Conservation (phyloP, 2,113 vertebrate genomes). For the Mellivora capensis region DNA sequence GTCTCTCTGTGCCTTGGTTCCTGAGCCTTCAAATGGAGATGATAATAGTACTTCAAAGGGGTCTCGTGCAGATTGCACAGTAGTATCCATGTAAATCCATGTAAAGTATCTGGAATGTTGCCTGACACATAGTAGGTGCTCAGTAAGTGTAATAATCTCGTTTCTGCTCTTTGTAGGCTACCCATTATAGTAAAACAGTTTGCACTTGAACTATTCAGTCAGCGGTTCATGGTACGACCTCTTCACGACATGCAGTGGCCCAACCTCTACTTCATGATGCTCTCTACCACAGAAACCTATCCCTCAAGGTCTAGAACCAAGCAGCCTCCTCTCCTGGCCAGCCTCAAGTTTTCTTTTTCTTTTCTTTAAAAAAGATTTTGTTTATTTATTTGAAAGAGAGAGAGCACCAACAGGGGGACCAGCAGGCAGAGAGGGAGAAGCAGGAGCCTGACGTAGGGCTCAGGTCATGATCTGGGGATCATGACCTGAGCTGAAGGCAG, state of each 20-base stretch:
- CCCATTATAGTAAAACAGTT: not conserved
- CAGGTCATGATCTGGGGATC: not conserved
- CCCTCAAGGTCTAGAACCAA: not conserved
- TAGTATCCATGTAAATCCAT: not conserved
- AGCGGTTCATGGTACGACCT: not conserved
- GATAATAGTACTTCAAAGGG: not conserved
- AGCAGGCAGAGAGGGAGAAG: not conserved
- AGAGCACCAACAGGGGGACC: not conserved
- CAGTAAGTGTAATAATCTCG: not conserved
- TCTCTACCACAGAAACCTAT: not conserved
- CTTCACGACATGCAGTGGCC: not conserved
- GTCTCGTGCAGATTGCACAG: not conserved
- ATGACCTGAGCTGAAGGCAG: not conserved
- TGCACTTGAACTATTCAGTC: not conserved
- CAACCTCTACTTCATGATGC: not conserved
- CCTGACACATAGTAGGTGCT: not conserved
- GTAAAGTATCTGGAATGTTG: not conserved
- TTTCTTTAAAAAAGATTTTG: not conserved
- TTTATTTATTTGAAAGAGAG: not conserved
- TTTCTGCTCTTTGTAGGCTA: not conserved
- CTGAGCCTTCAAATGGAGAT: not conserved
- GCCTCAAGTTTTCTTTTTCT: not conserved
- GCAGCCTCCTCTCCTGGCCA: not conserved
- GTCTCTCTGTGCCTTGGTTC: not conserved
- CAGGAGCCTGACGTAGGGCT: not conserved